Conservation (phyloP, 2,113 vertebrate species). For the Trematomus loennbergii region DNA sequence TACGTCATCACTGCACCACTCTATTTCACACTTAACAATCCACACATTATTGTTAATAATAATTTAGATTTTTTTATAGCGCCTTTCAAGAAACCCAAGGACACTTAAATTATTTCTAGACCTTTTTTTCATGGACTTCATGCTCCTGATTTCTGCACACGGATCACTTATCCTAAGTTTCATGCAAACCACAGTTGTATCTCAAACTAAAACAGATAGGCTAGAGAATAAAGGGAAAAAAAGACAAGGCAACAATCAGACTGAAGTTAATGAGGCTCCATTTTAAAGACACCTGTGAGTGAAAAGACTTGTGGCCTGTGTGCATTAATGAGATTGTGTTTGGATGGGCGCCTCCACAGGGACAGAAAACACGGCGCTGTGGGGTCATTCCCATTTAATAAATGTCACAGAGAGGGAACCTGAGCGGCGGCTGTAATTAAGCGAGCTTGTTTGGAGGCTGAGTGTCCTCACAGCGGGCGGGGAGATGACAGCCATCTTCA, state of each 20-base stretch:
- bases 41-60: too few relatives aligned
- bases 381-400: conserved; percentile 69
- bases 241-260: conserved; percentile 54
- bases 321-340: conserved; percentile 55
- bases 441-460: conserved; percentile 42
- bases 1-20: too few relatives aligned
- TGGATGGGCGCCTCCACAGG: conserved; percentile 38
- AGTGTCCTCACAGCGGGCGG: conserved; percentile 7
- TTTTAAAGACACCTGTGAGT: conserved; percentile 50
- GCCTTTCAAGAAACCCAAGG: too few relatives aligned
- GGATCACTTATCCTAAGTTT: not conserved
- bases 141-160: not conserved
- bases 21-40: too few relatives aligned
- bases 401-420: conserved; percentile 59
- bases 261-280: conserved; percentile 66
- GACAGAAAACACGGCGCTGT: conserved; percentile 37
- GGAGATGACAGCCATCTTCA: conserved; percentile 43
- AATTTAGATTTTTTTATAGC: too few relatives aligned
- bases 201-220: not conserved
- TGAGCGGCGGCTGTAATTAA: conserved; percentile 66
- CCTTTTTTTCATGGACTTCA: too few relatives aligned
- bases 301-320: conserved; percentile 53
- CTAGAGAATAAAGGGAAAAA: conserved; percentile 35
- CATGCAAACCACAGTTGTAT: not conserved
- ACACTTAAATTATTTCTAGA: too few relatives aligned